Conservation (phyloP, 2,113 vertebrate species). For the Periophthalmus modestus region DNA sequence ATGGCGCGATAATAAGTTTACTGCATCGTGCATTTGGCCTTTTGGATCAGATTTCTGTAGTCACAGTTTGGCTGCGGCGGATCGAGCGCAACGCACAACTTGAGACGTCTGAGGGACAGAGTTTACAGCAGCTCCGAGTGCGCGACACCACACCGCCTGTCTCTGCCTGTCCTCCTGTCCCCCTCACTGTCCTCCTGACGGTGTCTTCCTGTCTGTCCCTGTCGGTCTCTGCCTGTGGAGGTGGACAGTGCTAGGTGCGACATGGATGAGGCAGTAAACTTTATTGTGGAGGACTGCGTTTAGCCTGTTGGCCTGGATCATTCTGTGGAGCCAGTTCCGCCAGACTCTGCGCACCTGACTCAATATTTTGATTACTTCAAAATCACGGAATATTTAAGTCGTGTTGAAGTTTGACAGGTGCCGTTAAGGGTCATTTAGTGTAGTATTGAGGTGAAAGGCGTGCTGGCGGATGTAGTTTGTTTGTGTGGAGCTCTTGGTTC, state of each 20-base stretch:
- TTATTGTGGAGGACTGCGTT: conserved; percentile 41
- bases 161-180: conserved; percentile 18
- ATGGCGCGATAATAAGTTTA: conserved; percentile 73
- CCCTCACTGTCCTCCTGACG: conserved; percentile 43
- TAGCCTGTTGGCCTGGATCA: conserved; percentile 44
- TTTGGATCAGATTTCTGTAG: conserved; percentile 16
- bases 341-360: conserved; percentile 56
- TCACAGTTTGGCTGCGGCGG: conserved; percentile 14
- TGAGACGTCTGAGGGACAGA: conserved; percentile 28
- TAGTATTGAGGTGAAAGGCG: not conserved
- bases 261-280: conserved; percentile 67
- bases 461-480: not conserved
- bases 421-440: not conserved
- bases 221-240: no score
- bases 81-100: conserved; percentile 30
- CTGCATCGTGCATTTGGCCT: conserved; percentile 14
- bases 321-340: conserved; percentile 22
- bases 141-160: conserved; percentile 9
- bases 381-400: conserved; percentile 31
- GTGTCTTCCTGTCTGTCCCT: no score
- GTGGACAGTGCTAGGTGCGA: conserved; percentile 69
- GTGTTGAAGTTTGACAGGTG: conserved; percentile 58
- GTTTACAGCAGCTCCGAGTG: conserved; percentile 39
- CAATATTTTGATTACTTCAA: conserved; percentile 1
- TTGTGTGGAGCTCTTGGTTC: conserved; percentile 41